Evolutionary conservation across 1,140 invertebrate species (phyloP).

Genomic region (Musca domestica): DNA sequence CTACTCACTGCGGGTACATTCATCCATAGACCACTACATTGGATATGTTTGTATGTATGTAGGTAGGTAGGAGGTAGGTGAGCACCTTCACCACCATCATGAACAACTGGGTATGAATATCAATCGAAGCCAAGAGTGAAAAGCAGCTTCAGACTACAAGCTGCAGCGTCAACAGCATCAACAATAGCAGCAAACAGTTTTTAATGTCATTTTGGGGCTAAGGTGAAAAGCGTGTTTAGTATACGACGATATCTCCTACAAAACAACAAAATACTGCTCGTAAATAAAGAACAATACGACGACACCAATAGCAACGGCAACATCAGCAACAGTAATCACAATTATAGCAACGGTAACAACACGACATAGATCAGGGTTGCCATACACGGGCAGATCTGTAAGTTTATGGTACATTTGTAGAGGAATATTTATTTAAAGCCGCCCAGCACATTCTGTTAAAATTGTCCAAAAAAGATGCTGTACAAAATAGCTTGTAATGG

Average conservation of each 20-base stretch:
- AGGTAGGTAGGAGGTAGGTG: not conserved
- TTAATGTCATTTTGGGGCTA: constrained; percentile 18
- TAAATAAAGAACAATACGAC: too few relatives aligned
- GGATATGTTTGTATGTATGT: not conserved
- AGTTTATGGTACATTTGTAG: too few relatives aligned
- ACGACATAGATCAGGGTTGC: too few relatives aligned
- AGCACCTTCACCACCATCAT: not conserved
- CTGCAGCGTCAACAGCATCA: too few relatives aligned
- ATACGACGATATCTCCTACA: constrained; percentile 3
- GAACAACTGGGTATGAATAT: not conserved
- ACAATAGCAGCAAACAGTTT: constrained; percentile 3
- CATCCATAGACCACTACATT: not conserved
- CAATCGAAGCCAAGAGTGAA: not conserved
- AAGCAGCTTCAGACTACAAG: not conserved
- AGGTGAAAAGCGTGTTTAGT: constrained; percentile 15
- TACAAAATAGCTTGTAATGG: too few relatives aligned
- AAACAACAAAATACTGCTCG: not conserved
- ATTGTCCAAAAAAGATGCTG: too few relatives aligned
- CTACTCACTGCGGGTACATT: not conserved
- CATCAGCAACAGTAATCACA: not conserved
- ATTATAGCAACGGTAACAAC: constrained; percentile 2
- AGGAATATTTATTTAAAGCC: too few relatives aligned
- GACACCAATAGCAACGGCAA: not conserved
- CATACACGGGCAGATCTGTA: too few relatives aligned
- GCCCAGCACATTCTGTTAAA: too few relatives aligned